phyloP scores from a whole-genome alignment of 2,888 invertebrate genomes.

The Smittia aterrima region DNA sequence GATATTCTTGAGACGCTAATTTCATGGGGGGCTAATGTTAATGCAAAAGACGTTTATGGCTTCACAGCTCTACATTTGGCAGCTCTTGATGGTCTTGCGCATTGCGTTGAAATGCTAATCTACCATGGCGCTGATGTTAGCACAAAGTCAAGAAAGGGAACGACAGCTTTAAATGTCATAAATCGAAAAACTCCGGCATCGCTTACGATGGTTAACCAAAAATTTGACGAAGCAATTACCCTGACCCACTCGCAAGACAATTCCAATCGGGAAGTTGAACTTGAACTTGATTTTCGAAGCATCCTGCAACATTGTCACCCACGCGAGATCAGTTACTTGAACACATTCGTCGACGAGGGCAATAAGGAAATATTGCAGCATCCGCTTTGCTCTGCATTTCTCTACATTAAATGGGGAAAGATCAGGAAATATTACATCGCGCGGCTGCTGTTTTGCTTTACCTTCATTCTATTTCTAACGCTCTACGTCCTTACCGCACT shows the following conservation, averaged over 20 bases:
- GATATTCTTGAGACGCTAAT: slow-evolving; percentile 77
- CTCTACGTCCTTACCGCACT: slow-evolving; percentile 77
- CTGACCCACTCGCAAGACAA: slow-evolving; percentile 74
- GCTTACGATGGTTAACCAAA: slow-evolving; percentile 76
- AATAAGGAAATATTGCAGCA: slow-evolving; percentile 84
- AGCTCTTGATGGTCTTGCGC: slow-evolving; percentile 78
- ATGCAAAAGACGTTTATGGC: slow-evolving; percentile 80
- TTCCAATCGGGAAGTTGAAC: slow-evolving; percentile 75
- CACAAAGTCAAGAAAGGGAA: slow-evolving; percentile 81
- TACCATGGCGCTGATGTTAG: slow-evolving; percentile 87
- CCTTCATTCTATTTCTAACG: slow-evolving; percentile 77
- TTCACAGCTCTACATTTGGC: slow-evolving; percentile 83
- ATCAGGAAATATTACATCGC: slow-evolving; percentile 84
- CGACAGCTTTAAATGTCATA: slow-evolving; percentile 80
- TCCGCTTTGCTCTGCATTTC: slow-evolving; percentile 82
- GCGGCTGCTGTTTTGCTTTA: slow-evolving; percentile 72
- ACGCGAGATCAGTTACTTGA: slow-evolving; percentile 80
- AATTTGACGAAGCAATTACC: slow-evolving; percentile 76
- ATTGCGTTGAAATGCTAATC: slow-evolving; percentile 80
- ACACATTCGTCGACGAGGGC: slow-evolving; percentile 84
- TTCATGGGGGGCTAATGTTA: slow-evolving; percentile 77
- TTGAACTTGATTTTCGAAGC: slow-evolving; percentile 78
- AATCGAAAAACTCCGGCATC: slow-evolving; percentile 84
- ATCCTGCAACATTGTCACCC: slow-evolving; percentile 79
- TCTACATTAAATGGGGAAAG: slow-evolving; percentile 87